Evolutionary conservation across 2,797 vertebrate genomes (phyloP), one percentile per base, ranked within the genome.

Genomic region (Phrynocephalus forsythii): DNA sequence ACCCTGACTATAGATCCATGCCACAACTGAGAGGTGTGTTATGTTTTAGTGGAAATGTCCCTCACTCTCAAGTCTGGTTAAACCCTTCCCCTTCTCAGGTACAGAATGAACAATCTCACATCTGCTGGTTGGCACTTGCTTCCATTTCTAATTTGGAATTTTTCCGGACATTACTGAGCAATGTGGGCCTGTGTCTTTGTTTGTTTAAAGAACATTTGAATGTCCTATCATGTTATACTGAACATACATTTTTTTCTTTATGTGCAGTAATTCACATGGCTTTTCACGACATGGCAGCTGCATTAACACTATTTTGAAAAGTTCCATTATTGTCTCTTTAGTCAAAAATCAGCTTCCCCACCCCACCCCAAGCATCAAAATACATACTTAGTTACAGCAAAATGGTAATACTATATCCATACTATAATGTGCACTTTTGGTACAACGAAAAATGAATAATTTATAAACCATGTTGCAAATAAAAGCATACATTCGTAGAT

Each of bases 391-490:
- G 87, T 95, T 96, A 95, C 89, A 95, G 90, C 91, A 87, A 88
- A 89, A 94, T 94, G 93, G 91, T 95, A 95, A 95, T 84, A 92
- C 84, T 93, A 94, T 95, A 92, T 91, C 89, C 86, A 89, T 90
- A 89, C 78, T 85, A 88, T 92, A 94, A 94, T 92, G 88, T 93
- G 89, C 91, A 92, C 92, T 91, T 94, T 93, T 91, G 91, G 92
- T 92, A 90, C 89, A 92, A 94, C 79, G 94, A 94, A 94, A 94
- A 79, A 86, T 82, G 33, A 95, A 91, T 93, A 93, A 95, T 95
- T 96, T 95, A 92, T 94, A 92, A 93, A 91, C 88, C 50, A 94
- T 94, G 93, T 95, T 95, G 91, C 91, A 92, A 96, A 92, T 95
- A 94, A 92, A 94, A 91, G 90, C 81, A 94, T 92, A 91, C 93